These are phyloP conservation scores for Phainopepla nitens DNA, from an alignment of 2,113 vertebrate species.

Conservation along the genomic window DNA sequence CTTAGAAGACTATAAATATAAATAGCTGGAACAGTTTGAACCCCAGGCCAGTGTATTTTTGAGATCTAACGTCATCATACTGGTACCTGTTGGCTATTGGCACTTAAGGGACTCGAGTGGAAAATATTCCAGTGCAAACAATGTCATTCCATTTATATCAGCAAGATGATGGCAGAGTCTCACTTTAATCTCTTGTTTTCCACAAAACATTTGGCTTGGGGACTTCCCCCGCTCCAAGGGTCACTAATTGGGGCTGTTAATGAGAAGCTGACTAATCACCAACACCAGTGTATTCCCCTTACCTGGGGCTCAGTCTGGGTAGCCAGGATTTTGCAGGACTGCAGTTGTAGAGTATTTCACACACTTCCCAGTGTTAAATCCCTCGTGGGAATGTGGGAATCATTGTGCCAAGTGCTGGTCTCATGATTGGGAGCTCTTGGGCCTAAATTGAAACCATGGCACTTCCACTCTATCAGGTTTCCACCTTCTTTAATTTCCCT, in stretches of 20 bases:
- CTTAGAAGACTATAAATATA: slow-evolving; percentile 25
- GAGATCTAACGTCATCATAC: neutral
- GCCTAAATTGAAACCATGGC: neutral
- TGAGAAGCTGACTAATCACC: neutral
- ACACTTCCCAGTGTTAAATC: neutral
- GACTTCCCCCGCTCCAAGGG: neutral
- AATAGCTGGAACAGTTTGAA: slow-evolving; percentile 38
- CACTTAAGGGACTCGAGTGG: neutral
- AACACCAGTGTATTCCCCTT: neutral
- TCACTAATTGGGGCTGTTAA: slow-evolving; percentile 11
- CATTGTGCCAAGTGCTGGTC: neutral
- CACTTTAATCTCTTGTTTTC: neutral
- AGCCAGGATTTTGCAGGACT: neutral
- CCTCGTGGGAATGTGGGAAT: neutral
- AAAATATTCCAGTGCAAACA: neutral
- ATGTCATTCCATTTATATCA: neutral
- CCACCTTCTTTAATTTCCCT: slow-evolving; percentile 46
- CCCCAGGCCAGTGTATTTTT: slow-evolving; percentile 33
- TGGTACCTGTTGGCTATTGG: slow-evolving; percentile 25
- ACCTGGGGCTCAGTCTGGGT: neutral
- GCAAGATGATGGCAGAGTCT: neutral
- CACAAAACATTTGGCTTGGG: neutral
- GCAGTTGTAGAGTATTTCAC: neutral
- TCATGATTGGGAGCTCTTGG: neutral
- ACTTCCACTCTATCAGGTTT: neutral